Evolutionary conservation across 1,140 invertebrate species (phyloP).

Genomic region (Colletes latitarsis): DNA sequence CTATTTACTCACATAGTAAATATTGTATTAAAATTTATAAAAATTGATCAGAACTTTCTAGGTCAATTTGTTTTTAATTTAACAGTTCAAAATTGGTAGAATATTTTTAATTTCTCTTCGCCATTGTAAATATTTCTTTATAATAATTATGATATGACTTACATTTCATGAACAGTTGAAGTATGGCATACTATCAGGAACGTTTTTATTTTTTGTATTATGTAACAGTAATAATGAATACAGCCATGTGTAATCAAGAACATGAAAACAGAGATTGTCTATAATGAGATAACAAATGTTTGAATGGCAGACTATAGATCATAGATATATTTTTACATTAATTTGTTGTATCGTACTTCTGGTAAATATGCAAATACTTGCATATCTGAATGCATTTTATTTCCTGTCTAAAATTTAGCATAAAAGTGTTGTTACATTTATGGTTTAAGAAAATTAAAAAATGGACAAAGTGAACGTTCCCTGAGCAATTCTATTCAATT

Average conservation of each 20-base stretch:
- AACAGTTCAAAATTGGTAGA: not conserved
- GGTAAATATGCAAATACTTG: slow-evolving; percentile 23
- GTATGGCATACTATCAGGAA: slow-evolving; percentile 16
- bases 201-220: slow-evolving; percentile 29
- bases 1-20: not conserved
- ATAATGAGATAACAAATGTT: slow-evolving; percentile 5
- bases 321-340: not conserved
- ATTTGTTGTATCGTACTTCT: slow-evolving; percentile 1
- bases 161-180: slow-evolving; percentile 2
- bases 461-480: not conserved
- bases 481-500: slow-evolving; percentile 2
- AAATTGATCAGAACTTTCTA: not conserved
- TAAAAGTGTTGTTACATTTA: slow-evolving; percentile 15
- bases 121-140: not conserved
- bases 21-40: slow-evolving; percentile 1
- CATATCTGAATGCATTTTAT: slow-evolving; percentile 35
- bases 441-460: slow-evolving; percentile 22
- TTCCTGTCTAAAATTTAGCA: slow-evolving; percentile 24
- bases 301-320: not conserved
- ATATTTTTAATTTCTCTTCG: slow-evolving; percentile 23
- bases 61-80: not conserved
- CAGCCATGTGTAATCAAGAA: not conserved
- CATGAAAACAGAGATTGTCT: slow-evolving; percentile 5
- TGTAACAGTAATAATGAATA: slow-evolving; percentile 14
- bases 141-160: slow-evolving; percentile 1